Evolutionary conservation across 2,888 invertebrate species (phyloP).

Genomic region (Drosophila kokeensis): DNA sequence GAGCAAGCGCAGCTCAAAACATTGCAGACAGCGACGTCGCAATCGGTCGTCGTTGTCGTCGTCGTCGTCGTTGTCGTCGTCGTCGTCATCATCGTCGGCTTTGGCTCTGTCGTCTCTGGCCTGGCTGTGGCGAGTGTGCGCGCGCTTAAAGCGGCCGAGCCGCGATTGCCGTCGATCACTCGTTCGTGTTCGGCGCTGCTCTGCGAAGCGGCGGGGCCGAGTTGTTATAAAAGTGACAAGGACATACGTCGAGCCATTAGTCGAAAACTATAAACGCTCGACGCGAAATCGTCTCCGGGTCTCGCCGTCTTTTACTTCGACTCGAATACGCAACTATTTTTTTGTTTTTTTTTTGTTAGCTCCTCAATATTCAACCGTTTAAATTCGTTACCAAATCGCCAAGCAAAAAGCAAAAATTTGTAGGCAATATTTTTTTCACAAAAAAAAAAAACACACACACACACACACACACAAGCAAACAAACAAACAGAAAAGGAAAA

Average conservation of each 20-base stretch:
- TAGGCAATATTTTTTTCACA: conserved; percentile 10
- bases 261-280: conserved; percentile 85
- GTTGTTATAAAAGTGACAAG: conserved; percentile 86
- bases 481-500: conserved; percentile 1
- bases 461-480: not conserved
- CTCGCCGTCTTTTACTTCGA: conserved; percentile 56
- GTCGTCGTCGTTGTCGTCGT: conserved; percentile 18
- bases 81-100: conserved; percentile 12
- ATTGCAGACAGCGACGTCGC: conserved; percentile 48
- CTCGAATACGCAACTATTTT: conserved; percentile 63
- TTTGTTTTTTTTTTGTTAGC: conserved; percentile 35
- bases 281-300: conserved; percentile 83
- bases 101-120: conserved; percentile 28
- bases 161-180: conserved; percentile 75
- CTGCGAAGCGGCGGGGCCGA: conserved; percentile 74
- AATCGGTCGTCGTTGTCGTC: conserved; percentile 34
- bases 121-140: conserved; percentile 61
- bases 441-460: not conserved
- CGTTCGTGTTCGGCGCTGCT: conserved; percentile 73
- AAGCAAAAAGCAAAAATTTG: conserved; percentile 24
- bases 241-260: conserved; percentile 85
- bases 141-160: conserved; percentile 75
- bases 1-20: conserved; percentile 48
- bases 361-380: conserved; percentile 13
- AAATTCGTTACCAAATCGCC: conserved; percentile 23